Evolutionary conservation across 2,888 invertebrate genomes (phyloP), one percentile per base, ranked within the genome.

Genomic region (Cyclophora punctaria): DNA sequence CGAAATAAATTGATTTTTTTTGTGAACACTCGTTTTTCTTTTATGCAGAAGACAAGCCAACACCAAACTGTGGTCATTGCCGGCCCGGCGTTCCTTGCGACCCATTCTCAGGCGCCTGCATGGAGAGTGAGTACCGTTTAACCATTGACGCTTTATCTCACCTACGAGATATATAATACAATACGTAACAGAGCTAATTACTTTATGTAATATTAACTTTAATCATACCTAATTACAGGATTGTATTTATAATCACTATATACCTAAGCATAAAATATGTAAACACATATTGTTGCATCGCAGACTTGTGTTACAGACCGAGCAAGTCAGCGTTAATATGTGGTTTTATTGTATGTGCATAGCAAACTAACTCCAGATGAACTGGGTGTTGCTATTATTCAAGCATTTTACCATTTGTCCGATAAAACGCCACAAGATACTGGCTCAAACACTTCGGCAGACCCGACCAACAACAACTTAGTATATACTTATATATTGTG

Each of bases 81-180:
- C 93, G 94, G 50, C 92, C 93, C 41, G 96, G 95, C 57, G 91
- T 92, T 46, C 90, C 91, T 40, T 96, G 96, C 69, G 94, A 96
- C 77, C 93, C 93, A 34, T 90, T 92, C 50, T 95, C 95, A 3
- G 95, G 95, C 35, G 94, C 93, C 59, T 96, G 96, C 80, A 92
- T 94, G 74, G 93, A 93, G 92, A 95, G 96, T 96, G 92, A 90
- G 92, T 86, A 62, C 46, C 50, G 45, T 62, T 6, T 34, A 44
- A 40, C 45, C 5, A 5, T 46, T 47, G 6, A 40, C 41, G 41
- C n/a, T 33, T 41, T 47, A 47, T 6, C 37, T 37, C 37, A 37
- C 37, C 37, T 37, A 4, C 37, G 37, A 48, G 48, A 40, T 41
- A 42, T 43, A 47, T 47, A 47, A 46, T n/a, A 43, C 20, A 48